Evolutionary conservation across 2,797 vertebrate species (phyloP).

Genomic region (Esox masquinongy): DNA sequence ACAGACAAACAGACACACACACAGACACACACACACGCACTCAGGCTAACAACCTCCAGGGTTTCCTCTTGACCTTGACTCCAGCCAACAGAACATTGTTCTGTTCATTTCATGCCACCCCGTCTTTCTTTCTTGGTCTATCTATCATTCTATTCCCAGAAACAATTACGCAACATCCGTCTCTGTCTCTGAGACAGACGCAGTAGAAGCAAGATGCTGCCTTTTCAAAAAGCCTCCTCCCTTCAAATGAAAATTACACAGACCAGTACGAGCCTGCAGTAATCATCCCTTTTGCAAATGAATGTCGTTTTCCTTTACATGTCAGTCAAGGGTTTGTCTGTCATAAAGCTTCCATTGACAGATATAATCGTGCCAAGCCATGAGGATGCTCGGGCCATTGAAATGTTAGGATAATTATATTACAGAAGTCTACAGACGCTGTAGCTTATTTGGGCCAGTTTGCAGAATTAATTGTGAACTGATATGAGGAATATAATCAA

Average conservation of each 20-base stretch:
- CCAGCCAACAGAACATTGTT: conserved; percentile 17
- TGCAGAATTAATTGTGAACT: too few relatives aligned
- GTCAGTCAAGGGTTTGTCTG: not conserved
- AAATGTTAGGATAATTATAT: not conserved
- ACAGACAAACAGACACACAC: conserved; percentile 7
- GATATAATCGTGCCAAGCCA: conserved; percentile 15
- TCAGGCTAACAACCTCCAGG: conserved; percentile 20
- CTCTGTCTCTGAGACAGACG: conserved; percentile 14
- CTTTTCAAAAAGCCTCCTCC: conserved; percentile 22
- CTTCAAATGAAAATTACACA: conserved; percentile 11
- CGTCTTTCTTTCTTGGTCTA: conserved; percentile 30
- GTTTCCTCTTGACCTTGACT: conserved; percentile 26
- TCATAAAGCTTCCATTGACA: not conserved
- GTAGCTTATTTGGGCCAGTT: too few relatives aligned
- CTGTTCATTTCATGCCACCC: conserved; percentile 26
- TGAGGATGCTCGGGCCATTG: conserved; percentile 8
- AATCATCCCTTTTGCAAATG: conserved; percentile 13
- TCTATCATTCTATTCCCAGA: not conserved
- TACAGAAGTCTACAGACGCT: not conserved
- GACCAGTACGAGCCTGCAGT: conserved; percentile 3
- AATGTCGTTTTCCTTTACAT: conserved; percentile 17
- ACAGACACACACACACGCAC: conserved; percentile 2
- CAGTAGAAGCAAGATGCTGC: conserved; percentile 20
- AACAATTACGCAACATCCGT: conserved; percentile 22
- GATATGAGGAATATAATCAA: too few relatives aligned